Conservation (phyloP, 35 echinoderm and acorn worm genomes). For the Stichopus chloronotus region DNA sequence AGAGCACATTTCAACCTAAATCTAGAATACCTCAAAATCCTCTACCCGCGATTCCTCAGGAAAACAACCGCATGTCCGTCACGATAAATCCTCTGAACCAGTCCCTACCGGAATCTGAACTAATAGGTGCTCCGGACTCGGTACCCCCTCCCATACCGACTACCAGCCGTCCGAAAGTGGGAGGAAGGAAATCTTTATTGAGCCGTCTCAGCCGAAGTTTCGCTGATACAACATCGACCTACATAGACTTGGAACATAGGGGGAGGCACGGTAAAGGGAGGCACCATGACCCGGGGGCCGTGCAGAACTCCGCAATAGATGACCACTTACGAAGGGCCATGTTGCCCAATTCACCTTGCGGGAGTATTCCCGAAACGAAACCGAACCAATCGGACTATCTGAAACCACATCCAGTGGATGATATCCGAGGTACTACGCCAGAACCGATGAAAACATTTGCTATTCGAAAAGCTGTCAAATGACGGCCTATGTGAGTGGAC, state of each 20-base stretch:
- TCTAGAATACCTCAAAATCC: slow-evolving; percentile 25
- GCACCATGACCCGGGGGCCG: background rate
- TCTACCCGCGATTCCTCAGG: slow-evolving; percentile 16
- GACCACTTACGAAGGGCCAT: background rate
- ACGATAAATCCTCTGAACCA: slow-evolving; percentile 27
- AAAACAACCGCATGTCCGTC: slow-evolving; percentile 27
- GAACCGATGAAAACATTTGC: slow-evolving; percentile 47
- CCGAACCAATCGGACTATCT: background rate
- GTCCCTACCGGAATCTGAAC: background rate
- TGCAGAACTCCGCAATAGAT: slow-evolving; percentile 2
- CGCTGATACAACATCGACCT: background rate
- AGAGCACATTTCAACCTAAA: slow-evolving; percentile 45
- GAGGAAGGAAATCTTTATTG: background rate
- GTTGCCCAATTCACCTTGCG: background rate
- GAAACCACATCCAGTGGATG: background rate
- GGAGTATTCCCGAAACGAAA: background rate
- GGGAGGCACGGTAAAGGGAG: background rate
- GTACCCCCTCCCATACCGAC: background rate
- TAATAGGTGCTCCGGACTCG: background rate
- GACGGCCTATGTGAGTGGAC: background rate
- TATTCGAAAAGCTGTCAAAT: slow-evolving; percentile 8
- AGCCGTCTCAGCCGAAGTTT: background rate
- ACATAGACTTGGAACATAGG: background rate
- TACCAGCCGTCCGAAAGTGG: background rate
- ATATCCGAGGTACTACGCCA: background rate